Percentiles rank a stretch among this genome's conserved stretches.
Evolutionary conservation across 2,888 invertebrate species (phyloP).

Genomic region (Lithophane leautieri): DNA sequence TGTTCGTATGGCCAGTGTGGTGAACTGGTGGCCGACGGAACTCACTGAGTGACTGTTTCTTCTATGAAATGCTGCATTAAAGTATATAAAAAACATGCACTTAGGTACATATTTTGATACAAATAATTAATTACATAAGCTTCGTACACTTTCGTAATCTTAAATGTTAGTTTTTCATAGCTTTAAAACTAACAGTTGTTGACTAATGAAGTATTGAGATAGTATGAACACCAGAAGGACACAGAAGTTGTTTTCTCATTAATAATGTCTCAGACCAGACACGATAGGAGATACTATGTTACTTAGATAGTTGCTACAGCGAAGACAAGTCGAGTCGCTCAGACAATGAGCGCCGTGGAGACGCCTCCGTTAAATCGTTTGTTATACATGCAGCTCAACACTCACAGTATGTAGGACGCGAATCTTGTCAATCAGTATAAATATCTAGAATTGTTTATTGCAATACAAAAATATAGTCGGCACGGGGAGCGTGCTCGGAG

Average conservation of each 20-base stretch:
- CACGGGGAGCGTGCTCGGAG: conserved; percentile 64
- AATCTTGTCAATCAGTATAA: conserved; percentile 74
- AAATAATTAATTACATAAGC: conserved; percentile 4
- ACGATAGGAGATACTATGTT: conserved; percentile 20
- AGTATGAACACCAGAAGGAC: conserved; percentile 40
- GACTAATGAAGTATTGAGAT: conserved; percentile 6
- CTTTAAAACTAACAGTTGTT: conserved; percentile 11
- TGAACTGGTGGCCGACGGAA: conserved; percentile 51
- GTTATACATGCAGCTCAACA: conserved; percentile 59
- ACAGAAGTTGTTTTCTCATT: conserved; percentile 51
- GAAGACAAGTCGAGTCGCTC: conserved; percentile 65
- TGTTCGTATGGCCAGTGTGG: conserved; percentile 67
- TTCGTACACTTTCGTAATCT: not conserved
- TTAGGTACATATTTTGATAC: not conserved
- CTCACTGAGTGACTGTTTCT: conserved; percentile 18
- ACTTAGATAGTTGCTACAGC: conserved; percentile 45
- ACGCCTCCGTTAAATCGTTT: conserved; percentile 70
- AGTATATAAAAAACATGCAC: conserved; percentile 12
- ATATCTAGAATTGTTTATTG: conserved; percentile 68
- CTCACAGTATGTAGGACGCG: conserved; percentile 49
- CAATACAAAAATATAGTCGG: conserved; percentile 67
- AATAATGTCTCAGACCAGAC: conserved; percentile 46
- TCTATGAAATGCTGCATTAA: conserved; percentile 14
- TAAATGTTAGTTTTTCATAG: not conserved
- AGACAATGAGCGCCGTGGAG: conserved; percentile 72